phyloP scores from a whole-genome alignment of 2,888 invertebrate genomes.

The Cantharis rufa region DNA sequence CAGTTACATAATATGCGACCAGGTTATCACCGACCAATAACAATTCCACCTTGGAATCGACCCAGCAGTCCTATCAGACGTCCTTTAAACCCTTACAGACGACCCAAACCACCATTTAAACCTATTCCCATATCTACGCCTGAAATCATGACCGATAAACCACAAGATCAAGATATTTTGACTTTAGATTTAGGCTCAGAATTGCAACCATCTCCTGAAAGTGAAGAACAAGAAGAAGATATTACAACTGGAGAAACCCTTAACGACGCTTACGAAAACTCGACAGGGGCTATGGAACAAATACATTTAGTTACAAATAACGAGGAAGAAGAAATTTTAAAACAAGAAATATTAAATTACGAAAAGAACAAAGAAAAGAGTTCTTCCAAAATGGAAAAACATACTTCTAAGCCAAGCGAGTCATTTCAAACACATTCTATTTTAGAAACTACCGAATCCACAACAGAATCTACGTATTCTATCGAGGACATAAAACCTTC shows the following conservation, averaged over 20 bases:
- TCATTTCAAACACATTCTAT: conserved; percentile 47
- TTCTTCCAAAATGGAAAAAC: conserved; percentile 48
- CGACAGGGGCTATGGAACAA: conserved; percentile 28
- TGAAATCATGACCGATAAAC: conserved; percentile 51
- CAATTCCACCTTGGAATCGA: conserved; percentile 69
- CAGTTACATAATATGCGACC: conserved; percentile 61
- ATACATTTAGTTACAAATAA: conserved; percentile 39
- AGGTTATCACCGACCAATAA: conserved; percentile 56
- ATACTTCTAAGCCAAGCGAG: conserved; percentile 36
- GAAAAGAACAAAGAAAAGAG: conserved; percentile 54
- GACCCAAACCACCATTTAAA: conserved; percentile 67
- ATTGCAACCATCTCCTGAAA: conserved; percentile 40
- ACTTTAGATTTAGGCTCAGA: conserved; percentile 50
- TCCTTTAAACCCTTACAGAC: conserved; percentile 60
- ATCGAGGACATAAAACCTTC: conserved; percentile 9
- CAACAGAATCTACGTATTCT: not conserved
- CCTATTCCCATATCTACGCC: conserved; percentile 58
- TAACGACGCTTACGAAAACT: conserved; percentile 40
- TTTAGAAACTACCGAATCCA: conserved; percentile 15
- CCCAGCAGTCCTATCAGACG: conserved; percentile 55
- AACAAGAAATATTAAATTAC: conserved; percentile 44
- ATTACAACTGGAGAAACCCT: conserved; percentile 33
- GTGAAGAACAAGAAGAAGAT: conserved; percentile 39
- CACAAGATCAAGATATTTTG: conserved; percentile 50
- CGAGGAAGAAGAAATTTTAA: conserved; percentile 14